Conservation (phyloP, 2,113 vertebrate genomes). For the Ophthalmolycus amberensis region DNA sequence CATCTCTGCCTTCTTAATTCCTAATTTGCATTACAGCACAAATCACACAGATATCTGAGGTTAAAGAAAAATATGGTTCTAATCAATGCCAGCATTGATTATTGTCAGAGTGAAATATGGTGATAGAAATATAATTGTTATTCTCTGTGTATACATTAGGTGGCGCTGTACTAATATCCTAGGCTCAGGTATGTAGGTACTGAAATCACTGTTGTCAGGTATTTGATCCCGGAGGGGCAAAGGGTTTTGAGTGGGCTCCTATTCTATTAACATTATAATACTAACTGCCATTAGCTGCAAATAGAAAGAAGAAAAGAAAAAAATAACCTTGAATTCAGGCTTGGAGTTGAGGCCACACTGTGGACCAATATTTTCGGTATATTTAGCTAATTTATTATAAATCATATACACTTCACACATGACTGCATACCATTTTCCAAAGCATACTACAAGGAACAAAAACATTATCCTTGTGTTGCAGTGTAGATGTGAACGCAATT, state of each 20-base stretch:
- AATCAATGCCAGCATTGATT: background rate
- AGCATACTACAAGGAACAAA: too few relatives aligned
- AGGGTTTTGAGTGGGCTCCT: too few relatives aligned
- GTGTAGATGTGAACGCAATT: too few relatives aligned
- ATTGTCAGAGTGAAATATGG: background rate
- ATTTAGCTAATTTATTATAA: background rate
- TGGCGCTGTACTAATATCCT: background rate
- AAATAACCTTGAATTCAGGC: too few relatives aligned
- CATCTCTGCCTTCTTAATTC: slow-evolving; percentile 1
- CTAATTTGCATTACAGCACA: background rate
- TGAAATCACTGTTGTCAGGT: background rate
- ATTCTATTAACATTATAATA: too few relatives aligned
- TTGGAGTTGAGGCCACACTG: too few relatives aligned
- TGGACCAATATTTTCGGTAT: background rate
- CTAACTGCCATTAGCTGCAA: too few relatives aligned
- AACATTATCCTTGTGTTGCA: too few relatives aligned
- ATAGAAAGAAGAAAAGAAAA: too few relatives aligned
- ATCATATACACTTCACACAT: background rate
- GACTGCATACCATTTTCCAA: background rate
- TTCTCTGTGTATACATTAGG: background rate
- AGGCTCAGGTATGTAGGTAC: background rate
- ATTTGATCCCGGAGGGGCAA: background rate
- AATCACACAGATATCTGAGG: background rate
- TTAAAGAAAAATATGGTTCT: background rate
- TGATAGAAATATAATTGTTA: background rate